Percentiles rank a stretch among this genome's conserved stretches.
Evolutionary conservation across 2,888 invertebrate genomes (phyloP).

Genomic region (Ennomos fuscantarius): DNA sequence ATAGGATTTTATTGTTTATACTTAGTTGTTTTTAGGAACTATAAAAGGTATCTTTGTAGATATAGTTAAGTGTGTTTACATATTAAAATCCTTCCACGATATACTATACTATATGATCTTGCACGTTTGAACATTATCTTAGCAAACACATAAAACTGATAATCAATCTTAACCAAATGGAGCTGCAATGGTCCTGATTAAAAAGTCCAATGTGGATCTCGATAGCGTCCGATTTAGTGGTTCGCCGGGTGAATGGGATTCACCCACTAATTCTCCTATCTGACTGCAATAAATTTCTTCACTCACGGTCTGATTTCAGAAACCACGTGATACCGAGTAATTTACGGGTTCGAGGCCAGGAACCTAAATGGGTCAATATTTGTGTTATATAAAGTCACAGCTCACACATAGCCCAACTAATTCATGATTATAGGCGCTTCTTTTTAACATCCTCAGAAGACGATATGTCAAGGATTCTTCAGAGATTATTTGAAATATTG

Average conservation of each 20-base stretch:
- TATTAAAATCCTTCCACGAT: too few relatives aligned
- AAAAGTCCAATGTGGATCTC: constrained; percentile 29
- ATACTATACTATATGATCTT: too few relatives aligned
- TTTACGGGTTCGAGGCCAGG: constrained; percentile 48
- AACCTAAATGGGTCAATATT: constrained; percentile 53
- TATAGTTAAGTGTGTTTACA: too few relatives aligned
- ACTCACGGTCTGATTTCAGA: constrained; percentile 49
- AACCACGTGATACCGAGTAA: constrained; percentile 53
- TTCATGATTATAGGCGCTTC: constrained; percentile 40
- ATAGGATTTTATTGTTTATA: too few relatives aligned
- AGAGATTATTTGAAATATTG: too few relatives aligned
- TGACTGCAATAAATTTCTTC: constrained; percentile 54
- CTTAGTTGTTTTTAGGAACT: too few relatives aligned
- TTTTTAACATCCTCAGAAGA: background rate
- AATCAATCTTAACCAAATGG: constrained; percentile 15
- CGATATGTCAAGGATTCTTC: too few relatives aligned
- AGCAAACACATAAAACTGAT: too few relatives aligned
- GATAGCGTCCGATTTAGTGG: constrained; percentile 38
- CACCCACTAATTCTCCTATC: constrained; percentile 49
- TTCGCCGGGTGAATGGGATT: constrained; percentile 35
- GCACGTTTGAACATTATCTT: too few relatives aligned
- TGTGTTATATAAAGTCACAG: constrained; percentile 35
- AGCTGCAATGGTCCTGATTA: constrained; percentile 31
- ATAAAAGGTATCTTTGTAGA: too few relatives aligned
- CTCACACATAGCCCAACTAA: constrained; percentile 9